Evolutionary conservation across 2,113 vertebrate species (phyloP), one percentile per base, ranked within the genome.

Genomic region (Anoura caudifer): DNA sequence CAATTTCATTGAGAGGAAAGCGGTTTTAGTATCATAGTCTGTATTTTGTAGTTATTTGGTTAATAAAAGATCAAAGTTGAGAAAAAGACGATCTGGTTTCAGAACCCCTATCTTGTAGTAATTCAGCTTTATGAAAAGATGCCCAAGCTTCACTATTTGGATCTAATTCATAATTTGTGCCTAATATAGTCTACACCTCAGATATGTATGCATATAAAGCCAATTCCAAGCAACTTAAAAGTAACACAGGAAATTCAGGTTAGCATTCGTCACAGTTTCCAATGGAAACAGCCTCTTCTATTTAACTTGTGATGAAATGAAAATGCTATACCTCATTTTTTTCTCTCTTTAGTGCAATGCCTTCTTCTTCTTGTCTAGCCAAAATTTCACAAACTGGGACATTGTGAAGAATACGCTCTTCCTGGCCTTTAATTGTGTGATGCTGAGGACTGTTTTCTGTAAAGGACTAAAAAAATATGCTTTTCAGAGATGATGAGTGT

Each of bases 171-270:
- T 93, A 97, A 96, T 96, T 83, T 94, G 85, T 97, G 93, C 91
- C 82, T 97, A 97, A 97, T 97, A 96, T 94, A 98, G 91, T 97
- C 97, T 93, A 95, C 96, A 97, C 95, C 91, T 97, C 91, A 94
- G 79, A 93, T 93, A 87, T 96, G 95, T 98, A 65, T 97, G 88
- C 79, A 97, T 79, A 95, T 95, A 97, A 96, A 96, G 95, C 91
- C 96, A 97, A 94, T 96, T 97, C 91, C 93, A 95, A 97, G 96
- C 91, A 96, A 96, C 93, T 93, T 94, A 84, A 93, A 97, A 96
- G 93, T 96, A 98, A 97, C 96, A 94, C 93, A 97, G 97, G 97
- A 97, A 98, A 95, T 96, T 96, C 97, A 98, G 97, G 97, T 97
- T 98, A 97, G 91, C 96, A 97, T 97, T 97, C 96, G 96, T 97